Evolutionary conservation across 2,888 invertebrate genomes (phyloP), one percentile per base, ranked within the genome.

Genomic region (Stomorhina lunata): DNA sequence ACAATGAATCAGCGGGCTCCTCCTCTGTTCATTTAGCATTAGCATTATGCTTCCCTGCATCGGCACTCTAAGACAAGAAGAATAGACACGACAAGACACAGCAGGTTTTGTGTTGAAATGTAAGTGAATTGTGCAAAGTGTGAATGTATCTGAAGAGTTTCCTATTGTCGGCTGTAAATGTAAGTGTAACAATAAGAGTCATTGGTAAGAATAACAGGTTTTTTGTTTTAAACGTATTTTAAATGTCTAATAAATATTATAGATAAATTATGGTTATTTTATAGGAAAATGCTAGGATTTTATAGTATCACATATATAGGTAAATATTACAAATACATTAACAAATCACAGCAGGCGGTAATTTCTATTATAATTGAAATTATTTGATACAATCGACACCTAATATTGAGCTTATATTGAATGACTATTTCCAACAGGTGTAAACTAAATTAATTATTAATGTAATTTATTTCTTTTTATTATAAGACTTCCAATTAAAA

Each of bases 1-100:
- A 81, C 81, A 72, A 66, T 37, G n/a, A 69, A 73, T 20, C 78
- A 81, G 73, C 78, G 69, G 66, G 78, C 69, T n/a, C n/a, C n/a
- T n/a, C n/a, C n/a, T n/a, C n/a, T 69, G 17, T 65, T 57, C 17
- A 61, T 61, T 50, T 61, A 34, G 43, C 53, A 53, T 50, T 61
- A 34, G 43, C 53, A 53, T 25, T 27, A 48, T 15, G 17, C n/a
- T 12, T 2, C 10, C 20, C 20, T 40, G 32, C 15, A 55, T n/a
- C 32, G 63, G 48, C 45, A 22, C 3, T 27, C 17, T 9, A 37
- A 37, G 37, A 50, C 48, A 53, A 66, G 22, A 57, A 45, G n/a
- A n/a, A n/a, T n/a, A n/a, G n/a, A n/a, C n/a, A n/a, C n/a, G n/a
- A n/a, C 20, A 43, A 12, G 40, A 29, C 48, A 29, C 78, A 79